Percentiles rank a stretch among this genome's conserved stretches.
These are phyloP conservation scores for Columba guinea DNA, from an alignment of 2,797 vertebrate species.

Conservation along the genomic window DNA sequence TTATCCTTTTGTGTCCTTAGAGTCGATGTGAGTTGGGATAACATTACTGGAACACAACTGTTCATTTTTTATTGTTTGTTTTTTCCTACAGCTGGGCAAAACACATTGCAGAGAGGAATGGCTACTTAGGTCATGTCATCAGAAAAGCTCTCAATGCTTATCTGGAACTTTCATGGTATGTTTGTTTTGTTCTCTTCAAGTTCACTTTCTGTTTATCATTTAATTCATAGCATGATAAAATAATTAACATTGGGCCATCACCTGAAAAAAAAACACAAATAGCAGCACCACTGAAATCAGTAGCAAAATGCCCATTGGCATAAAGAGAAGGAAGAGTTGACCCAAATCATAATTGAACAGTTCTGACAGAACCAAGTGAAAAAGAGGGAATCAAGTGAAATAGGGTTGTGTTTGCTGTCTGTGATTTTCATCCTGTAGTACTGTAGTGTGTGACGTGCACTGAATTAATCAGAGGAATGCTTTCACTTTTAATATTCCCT, in stretches of 20 bases:
- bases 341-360: background rate
- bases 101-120: constrained; percentile 87
- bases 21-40: background rate
- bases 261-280: background rate
- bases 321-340: background rate
- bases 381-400: background rate
- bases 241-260: background rate
- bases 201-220: background rate
- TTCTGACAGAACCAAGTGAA: background rate
- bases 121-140: constrained; percentile 88
- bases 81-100: constrained; percentile 84
- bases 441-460: background rate
- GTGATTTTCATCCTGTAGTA: background rate
- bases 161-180: constrained; percentile 85
- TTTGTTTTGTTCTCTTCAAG: background rate
- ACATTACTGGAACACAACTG: background rate
- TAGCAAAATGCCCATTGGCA: background rate
- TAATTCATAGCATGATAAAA: background rate
- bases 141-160: constrained; percentile 88
- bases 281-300: background rate
- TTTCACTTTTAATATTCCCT: background rate
- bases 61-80: constrained; percentile 2
- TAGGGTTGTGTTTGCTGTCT: background rate
- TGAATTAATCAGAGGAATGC: background rate
- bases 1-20: background rate